Conservation (phyloP, 2,797 vertebrate species). For the Syngnathus acus region DNA sequence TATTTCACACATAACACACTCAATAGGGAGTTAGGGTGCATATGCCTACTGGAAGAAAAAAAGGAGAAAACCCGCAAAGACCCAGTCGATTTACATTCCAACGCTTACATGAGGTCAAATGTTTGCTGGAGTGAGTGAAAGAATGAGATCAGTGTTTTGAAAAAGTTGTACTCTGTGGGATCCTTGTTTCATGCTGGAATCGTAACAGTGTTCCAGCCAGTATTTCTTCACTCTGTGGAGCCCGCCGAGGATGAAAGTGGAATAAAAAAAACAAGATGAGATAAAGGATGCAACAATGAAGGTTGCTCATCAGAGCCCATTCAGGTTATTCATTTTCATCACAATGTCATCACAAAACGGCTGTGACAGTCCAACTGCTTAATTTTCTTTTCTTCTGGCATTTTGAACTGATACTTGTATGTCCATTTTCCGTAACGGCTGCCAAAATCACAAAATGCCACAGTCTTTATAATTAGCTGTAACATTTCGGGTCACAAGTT, state of each 20-base stretch:
- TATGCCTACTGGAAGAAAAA: background rate
- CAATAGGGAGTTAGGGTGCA: background rate
- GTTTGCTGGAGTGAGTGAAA: slow-evolving; percentile 5
- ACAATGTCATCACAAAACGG: background rate
- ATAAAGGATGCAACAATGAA: background rate
- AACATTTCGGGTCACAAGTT: slow-evolving; percentile 3
- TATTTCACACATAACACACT: background rate
- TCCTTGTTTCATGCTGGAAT: background rate
- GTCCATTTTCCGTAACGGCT: background rate
- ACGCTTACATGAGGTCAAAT: slow-evolving; percentile 4
- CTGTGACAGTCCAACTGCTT: background rate
- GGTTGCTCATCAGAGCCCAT: background rate
- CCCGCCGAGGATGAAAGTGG: background rate
- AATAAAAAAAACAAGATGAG: background rate
- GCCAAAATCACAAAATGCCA: background rate
- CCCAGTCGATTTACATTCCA: slow-evolving; percentile 1
- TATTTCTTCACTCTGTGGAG: background rate
- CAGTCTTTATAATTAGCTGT: background rate
- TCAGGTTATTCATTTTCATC: background rate
- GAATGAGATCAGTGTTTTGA: background rate
- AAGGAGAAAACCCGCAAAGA: background rate
- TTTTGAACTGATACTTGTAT: background rate
- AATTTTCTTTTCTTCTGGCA: no score
- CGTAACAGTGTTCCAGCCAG: background rate
- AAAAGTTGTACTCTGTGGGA: background rate